Evolutionary conservation across 2,888 invertebrate genomes (phyloP), one percentile per base, ranked within the genome.

Genomic region (Erynnis tages): DNA sequence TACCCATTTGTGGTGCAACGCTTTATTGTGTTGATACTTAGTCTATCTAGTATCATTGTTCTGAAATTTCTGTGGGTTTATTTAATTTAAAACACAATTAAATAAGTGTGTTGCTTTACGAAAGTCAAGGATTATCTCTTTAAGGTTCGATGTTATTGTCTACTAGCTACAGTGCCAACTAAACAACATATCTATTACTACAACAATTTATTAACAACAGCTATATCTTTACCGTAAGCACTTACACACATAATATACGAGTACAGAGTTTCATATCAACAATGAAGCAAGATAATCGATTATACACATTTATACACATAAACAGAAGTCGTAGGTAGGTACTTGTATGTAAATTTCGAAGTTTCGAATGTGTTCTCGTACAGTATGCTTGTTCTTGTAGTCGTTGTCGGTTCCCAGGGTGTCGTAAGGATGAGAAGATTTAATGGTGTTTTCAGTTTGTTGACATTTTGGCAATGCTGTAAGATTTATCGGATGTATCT

Each of bases 351-450:
- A 47, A 38, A 38, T 38, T 11, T 6, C 14, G n/a, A 37, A 37
- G 47, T 30, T 46, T 47, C n/a, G 27, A 38, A 14, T 38, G 16
- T 14, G 14, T n/a, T n/a, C n/a, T n/a, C n/a, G 16, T 32, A 44
- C 21, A 19, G 37, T 21, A 30, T 13, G 19, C 2, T 35, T 47
- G 19, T 47, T n/a, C 13, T 45, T 25, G 17, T 27, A 29, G 7
- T 27, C 37, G 10, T 17, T 19, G 7, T 27, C 37, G 10, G 27
- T 19, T 27, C 37, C 14, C 16, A 27, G 19, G 29, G 21, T 13
- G 23, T 21, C 8, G n/a, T 8, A 37, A 14, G 4, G 7, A 13
- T 25, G 45, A 13, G 37, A 38, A 44, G 30, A 44, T 44, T 44
- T 11, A 44, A 13, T 10, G 13, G 30, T 44, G 30, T 44, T 44